Evolutionary conservation across 2,888 invertebrate species (phyloP), one percentile per base, ranked within the genome.

Genomic region (Cyclophora punctaria): DNA sequence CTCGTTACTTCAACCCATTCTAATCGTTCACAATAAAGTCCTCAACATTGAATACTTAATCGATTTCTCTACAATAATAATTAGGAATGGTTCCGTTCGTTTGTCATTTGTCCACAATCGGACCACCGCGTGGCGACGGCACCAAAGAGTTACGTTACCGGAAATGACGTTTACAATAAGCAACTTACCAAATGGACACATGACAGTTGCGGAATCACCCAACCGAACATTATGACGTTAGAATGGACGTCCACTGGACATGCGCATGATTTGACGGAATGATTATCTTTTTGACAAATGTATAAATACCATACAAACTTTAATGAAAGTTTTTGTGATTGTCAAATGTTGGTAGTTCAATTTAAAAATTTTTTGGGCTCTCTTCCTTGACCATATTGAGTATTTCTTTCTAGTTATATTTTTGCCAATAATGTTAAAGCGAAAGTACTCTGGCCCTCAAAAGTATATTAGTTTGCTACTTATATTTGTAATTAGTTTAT

Each of bases 51-150:
- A 52, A 34, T 35, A 34, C 37, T 37, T 53, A 50, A 57, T 60
- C 55, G 48, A 58, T 58, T 56, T 58, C 54, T 48, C 48, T 53
- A 49, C 48, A 43, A 48, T 46, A 43, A 48, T 46, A 55, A 60
- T 60, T 57, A 55, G 51, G 51, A 52, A 35, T 42, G n/a, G 44
- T 52, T 48, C 48, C 50, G 53, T 47, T 46, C 5, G 44, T 46
- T 40, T 47, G 49, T 52, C 54, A 51, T 46, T 49, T 20, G 53
- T 48, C 53, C 56, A 49, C 55, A 53, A 48, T 43, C 47, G 59
- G 73, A 72, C 73, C 73, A 71, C 72, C 71, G 63, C 62, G 67
- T 63, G 63, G 59, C 66, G 61, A 58, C 53, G 44, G 52, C 33
- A 52, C 57, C 53, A 69, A 67, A 66, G 67, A 66, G 66, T 67